Conservation (phyloP, 2,113 vertebrate species). For the Ondatra zibethicus region DNA sequence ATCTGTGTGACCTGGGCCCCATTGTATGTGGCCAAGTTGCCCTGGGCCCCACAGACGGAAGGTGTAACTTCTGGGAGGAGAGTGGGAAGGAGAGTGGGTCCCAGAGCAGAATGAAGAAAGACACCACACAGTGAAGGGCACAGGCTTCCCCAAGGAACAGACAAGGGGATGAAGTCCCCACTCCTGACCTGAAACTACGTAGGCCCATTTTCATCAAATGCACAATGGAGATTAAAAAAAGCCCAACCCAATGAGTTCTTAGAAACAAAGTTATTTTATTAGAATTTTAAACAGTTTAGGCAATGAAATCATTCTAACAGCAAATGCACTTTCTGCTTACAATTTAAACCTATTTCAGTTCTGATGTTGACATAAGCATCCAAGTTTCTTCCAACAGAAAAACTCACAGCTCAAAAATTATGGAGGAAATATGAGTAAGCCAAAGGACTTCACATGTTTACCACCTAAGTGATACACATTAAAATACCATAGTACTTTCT, state of each 20-base stretch:
- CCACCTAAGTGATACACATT: conserved; percentile 31
- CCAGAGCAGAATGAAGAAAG: not conserved
- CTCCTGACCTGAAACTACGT: not conserved
- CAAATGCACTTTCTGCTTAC: conserved; percentile 48
- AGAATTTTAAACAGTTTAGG: conserved; percentile 65
- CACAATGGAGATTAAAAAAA: not conserved
- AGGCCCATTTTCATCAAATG: not conserved
- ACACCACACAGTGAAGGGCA: not conserved
- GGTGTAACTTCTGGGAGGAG: not conserved
- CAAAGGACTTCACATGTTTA: conserved; percentile 38
- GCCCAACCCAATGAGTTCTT: conserved; percentile 46
- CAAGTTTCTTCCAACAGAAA: conserved; percentile 21
- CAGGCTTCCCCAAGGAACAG: not conserved
- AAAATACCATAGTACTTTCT: conserved; percentile 38
- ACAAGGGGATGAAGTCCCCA: not conserved
- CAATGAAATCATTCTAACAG: conserved; percentile 45
- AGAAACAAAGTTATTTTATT: conserved; percentile 70
- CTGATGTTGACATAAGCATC: conserved; percentile 6
- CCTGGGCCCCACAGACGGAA: too few species aligned
- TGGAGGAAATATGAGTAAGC: conserved; percentile 37
- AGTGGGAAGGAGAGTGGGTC: too few species aligned
- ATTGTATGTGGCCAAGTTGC: too few species aligned
- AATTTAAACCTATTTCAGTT: conserved; percentile 59
- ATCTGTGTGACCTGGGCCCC: too few species aligned
- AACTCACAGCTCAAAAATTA: not conserved